These are phyloP conservation scores for Harpalus rubripes DNA, from an alignment of 2,888 invertebrate species.

Conservation along the genomic window DNA sequence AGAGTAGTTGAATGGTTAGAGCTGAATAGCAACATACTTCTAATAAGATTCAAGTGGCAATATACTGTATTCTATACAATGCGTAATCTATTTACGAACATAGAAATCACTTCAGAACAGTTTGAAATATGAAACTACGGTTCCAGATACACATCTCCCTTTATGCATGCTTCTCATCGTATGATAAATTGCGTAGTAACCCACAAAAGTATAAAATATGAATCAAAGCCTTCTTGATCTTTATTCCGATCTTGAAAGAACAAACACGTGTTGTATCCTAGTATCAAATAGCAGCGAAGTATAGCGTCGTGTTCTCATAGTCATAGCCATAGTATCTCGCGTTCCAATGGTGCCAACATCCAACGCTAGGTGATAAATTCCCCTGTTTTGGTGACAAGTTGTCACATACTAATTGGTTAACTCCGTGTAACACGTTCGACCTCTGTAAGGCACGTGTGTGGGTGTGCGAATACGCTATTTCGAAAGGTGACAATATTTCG, in stretches of 20 bases:
- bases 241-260: constrained; percentile 28
- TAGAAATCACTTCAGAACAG: not conserved
- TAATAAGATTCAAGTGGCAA: no score
- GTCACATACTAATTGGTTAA: constrained; percentile 66
- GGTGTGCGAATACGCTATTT: constrained; percentile 60
- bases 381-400: constrained; percentile 62
- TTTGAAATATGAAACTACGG: constrained; percentile 24
- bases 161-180: constrained; percentile 16
- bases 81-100: not conserved
- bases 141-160: constrained; percentile 6
- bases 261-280: constrained; percentile 46
- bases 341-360: constrained; percentile 57
- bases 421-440: constrained; percentile 62
- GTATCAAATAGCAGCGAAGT: constrained; percentile 22
- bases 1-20: no score
- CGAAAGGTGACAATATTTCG: constrained; percentile 11
- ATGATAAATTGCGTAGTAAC: constrained; percentile 13
- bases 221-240: constrained; percentile 22
- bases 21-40: no score
- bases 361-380: constrained; percentile 63
- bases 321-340: constrained; percentile 11
- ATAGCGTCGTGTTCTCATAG: constrained; percentile 9
- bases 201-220: constrained; percentile 45
- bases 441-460: constrained; percentile 53
- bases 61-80: not conserved